Base-by-base conservation (phyloP, 2,797 vertebrate species). In the Aeoliscus strigatus region DNA sequence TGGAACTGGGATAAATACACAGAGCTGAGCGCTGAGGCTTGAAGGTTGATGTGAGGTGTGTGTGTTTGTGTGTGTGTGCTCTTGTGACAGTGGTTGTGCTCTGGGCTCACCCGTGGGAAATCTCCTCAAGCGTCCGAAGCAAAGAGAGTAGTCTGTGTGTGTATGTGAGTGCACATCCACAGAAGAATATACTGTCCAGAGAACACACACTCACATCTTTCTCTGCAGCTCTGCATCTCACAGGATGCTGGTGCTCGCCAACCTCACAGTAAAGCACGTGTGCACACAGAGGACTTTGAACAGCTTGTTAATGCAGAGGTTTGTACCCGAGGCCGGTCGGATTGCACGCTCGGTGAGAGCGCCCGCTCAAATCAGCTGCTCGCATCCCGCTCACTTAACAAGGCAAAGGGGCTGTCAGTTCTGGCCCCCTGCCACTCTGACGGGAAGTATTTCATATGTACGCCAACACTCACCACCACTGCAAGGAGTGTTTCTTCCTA, bases 1-100 rank as follows among this genome's bases (percentile, higher is more conserved):
- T 53, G 44, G 23, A 52, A 46, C 53, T 50, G 39, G 36, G 47
- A 42, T 28, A 39, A 57, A 75, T 44, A 70, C 53, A 41, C 28
- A 75, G 59, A 64, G 60, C 73, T 74, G 66, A 70, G 41, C 42
- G 16, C 26, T 18, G 41, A 58, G 27, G 67, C 64, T 74, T 67
- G 68, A 68, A 64, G 75, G 73, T 67, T 53, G 51, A 68, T 73
- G 60, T 31, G 51, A 31, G 9, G 47, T 50, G 49, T 52, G 37
- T 39, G 38, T 38, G 15, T 32, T 12, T 57, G 11, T 27, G 12
- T 43, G 9, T 12, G 2, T 29, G 26, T 25, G 30, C 28, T 16
- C 14, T 17, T 28, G 10, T 35, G 25, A 27, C 30, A 38, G 39
- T 36, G 34, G 8, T 16, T 8, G 16, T 9, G 1, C 24, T 28